A percentile compares a stretch with the other conserved stretches of the same genome.
These are phyloP conservation scores for Phocides pigmalion DNA, from an alignment of 1,140 invertebrate species.

Conservation along the genomic window DNA sequence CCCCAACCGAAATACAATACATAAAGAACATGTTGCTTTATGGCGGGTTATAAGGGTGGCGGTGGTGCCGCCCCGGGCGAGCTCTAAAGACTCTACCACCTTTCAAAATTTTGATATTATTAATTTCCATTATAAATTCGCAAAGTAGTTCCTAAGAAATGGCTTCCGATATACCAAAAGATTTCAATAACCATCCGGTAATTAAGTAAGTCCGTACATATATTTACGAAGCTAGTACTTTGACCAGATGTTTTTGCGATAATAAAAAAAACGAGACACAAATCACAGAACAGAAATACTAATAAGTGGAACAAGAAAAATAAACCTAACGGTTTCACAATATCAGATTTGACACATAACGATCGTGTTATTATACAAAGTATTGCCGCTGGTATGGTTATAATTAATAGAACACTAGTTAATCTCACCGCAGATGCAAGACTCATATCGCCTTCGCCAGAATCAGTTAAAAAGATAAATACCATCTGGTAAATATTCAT, in stretches of 20 bases:
- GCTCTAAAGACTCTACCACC: too few species aligned
- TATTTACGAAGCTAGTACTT: not conserved
- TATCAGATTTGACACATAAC: constrained; percentile 1
- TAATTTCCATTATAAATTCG: constrained; percentile 4
- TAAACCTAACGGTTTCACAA: constrained; percentile 7
- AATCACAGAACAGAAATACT: constrained; percentile 15
- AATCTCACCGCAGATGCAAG: constrained; percentile 11
- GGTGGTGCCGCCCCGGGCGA: too few species aligned
- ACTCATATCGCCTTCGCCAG: not conserved
- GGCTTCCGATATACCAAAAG: constrained; percentile 3
- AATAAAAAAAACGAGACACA: constrained; percentile 9
- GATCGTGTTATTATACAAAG: constrained; percentile 17
- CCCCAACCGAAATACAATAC: too few species aligned
- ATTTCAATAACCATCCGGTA: constrained; percentile 2
- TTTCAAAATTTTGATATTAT: too few species aligned
- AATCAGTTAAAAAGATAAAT: not conserved
- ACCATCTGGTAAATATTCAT: constrained; percentile 2
- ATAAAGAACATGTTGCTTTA: too few species aligned
- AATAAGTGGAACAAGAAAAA: constrained; percentile 11
- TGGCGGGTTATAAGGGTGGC: too few species aligned
- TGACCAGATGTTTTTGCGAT: not conserved
- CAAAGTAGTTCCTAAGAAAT: constrained; percentile 7
- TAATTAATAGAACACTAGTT: not conserved
- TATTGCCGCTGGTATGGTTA: not conserved
- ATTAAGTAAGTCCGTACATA: not conserved